phyloP scores from a whole-genome alignment of 2,113 vertebrate genomes.

The Dinomys branickii region DNA sequence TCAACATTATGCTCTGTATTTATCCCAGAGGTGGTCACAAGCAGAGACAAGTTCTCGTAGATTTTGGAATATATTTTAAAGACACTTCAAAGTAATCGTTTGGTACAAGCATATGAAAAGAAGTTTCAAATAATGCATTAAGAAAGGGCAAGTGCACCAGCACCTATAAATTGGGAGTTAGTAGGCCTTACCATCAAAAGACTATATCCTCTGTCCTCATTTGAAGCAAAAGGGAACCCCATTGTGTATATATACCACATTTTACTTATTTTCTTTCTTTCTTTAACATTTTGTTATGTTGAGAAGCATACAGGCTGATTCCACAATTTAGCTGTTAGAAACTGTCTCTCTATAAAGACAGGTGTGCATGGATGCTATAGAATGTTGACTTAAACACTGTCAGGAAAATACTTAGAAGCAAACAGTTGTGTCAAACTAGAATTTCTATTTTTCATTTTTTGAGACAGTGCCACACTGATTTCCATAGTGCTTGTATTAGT shows the following conservation, averaged over 20 bases:
- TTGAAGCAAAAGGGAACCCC: background rate
- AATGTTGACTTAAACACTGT: background rate
- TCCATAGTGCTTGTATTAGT: background rate
- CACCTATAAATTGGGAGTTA: background rate
- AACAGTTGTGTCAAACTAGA: background rate
- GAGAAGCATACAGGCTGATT: background rate
- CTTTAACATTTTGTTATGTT: no score
- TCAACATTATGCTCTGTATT: background rate
- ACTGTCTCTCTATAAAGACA: background rate
- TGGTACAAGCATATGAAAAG: no score
- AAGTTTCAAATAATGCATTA: background rate
- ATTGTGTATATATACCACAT: background rate
- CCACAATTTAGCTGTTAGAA: background rate
- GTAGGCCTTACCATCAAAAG: background rate
- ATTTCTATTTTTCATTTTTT: background rate
- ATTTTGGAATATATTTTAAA: background rate
- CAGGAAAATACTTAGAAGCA: background rate
- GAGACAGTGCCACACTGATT: background rate
- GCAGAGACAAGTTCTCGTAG: background rate
- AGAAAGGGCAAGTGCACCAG: background rate
- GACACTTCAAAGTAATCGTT: background rate
- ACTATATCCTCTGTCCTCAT: background rate
- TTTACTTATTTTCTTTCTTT: background rate
- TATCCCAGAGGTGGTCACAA: no score
- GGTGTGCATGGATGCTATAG: background rate